Conservation (phyloP, 2,888 invertebrate species). For the Drosophila monieri region DNA sequence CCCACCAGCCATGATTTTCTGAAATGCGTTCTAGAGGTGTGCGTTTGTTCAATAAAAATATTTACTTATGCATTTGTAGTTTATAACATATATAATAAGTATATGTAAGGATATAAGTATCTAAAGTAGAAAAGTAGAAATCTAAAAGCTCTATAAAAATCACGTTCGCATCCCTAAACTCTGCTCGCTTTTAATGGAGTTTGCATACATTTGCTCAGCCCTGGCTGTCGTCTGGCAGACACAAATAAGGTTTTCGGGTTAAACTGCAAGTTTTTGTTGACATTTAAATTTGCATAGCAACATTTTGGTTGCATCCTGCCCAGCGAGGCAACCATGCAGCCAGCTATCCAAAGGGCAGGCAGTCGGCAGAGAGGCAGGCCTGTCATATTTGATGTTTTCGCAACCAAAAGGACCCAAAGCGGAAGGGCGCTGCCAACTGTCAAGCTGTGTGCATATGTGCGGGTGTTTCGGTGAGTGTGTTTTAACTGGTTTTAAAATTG, state of each 20-base stretch:
- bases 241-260: constrained; percentile 77
- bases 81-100: background rate
- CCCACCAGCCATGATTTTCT: constrained; percentile 16
- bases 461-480: constrained; percentile 39
- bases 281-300: constrained; percentile 77
- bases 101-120: background rate
- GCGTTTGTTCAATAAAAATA: background rate
- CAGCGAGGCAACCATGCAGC: constrained; percentile 12
- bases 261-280: constrained; percentile 78
- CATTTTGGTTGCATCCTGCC: constrained; percentile 54
- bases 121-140: too few relatives aligned
- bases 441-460: constrained; percentile 36
- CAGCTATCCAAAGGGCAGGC: background rate
- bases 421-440: constrained; percentile 62
- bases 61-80: background rate
- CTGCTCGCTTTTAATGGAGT: constrained; percentile 24
- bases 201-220: constrained; percentile 44
- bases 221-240: constrained; percentile 46
- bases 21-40: constrained; percentile 27
- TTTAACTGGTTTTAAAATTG: constrained; percentile 77
- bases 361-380: constrained; percentile 31
- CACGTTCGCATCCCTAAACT: constrained; percentile 31
- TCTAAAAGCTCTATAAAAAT: background rate
- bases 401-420: constrained; percentile 54
- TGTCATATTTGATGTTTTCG: constrained; percentile 76